Evolutionary conservation across 2,113 vertebrate species (phyloP), one percentile per base, ranked within the genome.

Genomic region (Trichechus manatus): DNA sequence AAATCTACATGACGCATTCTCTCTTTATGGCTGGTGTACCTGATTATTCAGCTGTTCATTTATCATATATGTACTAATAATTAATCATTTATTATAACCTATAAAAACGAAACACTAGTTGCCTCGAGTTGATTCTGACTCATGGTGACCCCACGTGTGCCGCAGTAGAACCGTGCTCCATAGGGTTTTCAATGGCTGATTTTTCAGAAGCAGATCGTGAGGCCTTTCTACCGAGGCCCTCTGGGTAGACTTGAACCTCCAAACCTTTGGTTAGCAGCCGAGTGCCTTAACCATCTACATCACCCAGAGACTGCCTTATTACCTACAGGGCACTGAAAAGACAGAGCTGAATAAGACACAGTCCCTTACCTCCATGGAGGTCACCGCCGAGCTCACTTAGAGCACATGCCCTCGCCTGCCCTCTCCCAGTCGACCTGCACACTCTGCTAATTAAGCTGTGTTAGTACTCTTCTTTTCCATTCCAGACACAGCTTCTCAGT

Each of bases 381-480:
- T 80, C 15, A 23, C 22, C 29, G n/a, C 1, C 1, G 10, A 61
- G 27, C 36, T 9, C 50, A 90, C 20, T 44, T 29, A 56, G 56
- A 68, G 79, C 23, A 50, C 33, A 66, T 4, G 23, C n/a, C 10
- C 9, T 3, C 22, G 25, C 53, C 70, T 33, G 36, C n/a, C 66
- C 2, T 14, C 1, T 17, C n/a, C n/a, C 3, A 25, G 22, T 6
- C 5, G 5, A 23, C 7, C 19, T 61, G 13, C 11, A 17, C 1
- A 2, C 5, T 5, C n/a, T 25, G n/a, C 25, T 53, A 39, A 23
- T 19, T 44, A 22, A 23, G 14, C 4, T 29, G 39, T 3, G 0
- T 8, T 5, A 27, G 74, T 11, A 22, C 11, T 1, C 44, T 59
- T 56, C 47, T 17, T 11, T 42, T 87, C 68, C 36, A 29, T 79